These are phyloP conservation scores for Tichodroma muraria DNA, from an alignment of 2,113 vertebrate species.

Conservation along the genomic window DNA sequence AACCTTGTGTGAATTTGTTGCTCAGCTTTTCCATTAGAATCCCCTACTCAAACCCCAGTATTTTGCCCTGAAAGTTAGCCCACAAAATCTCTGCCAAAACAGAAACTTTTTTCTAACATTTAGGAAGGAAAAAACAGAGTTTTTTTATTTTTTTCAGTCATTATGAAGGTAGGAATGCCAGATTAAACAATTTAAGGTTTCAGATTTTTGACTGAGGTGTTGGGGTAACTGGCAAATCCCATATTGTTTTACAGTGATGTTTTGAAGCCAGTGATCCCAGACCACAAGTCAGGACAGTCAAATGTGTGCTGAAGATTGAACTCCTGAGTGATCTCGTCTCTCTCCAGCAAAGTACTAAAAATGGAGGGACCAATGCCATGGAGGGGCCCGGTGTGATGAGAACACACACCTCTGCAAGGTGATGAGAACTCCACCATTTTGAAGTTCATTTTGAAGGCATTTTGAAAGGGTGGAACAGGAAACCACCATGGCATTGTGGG, in stretches of 20 bases:
- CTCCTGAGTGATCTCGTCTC: neutral
- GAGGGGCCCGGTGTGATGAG: neutral
- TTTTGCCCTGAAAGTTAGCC: neutral
- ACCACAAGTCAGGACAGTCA: neutral
- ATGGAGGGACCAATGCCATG: rapidly evolving
- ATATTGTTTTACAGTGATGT: neutral
- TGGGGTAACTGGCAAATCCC: neutral
- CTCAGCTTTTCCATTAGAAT: slow-evolving; percentile 51
- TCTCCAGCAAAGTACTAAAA: neutral
- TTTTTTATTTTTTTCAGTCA: neutral
- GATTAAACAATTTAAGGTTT: slow-evolving; percentile 2
- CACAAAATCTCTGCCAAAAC: neutral
- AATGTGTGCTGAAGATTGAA: neutral
- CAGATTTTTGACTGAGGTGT: neutral
- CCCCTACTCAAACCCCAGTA: neutral
- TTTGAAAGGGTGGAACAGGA: neutral
- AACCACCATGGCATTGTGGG: neutral
- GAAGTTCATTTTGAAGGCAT: too few species aligned
- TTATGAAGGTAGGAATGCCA: neutral
- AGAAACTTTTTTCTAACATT: neutral
- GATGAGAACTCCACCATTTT: neutral
- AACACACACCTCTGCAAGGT: neutral
- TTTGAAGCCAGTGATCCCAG: neutral
- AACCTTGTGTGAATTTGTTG: slow-evolving; percentile 38
- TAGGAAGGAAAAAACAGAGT: neutral